Evolutionary conservation across 2,113 vertebrate species (phyloP).

Genomic region (Calypte anna): DNA sequence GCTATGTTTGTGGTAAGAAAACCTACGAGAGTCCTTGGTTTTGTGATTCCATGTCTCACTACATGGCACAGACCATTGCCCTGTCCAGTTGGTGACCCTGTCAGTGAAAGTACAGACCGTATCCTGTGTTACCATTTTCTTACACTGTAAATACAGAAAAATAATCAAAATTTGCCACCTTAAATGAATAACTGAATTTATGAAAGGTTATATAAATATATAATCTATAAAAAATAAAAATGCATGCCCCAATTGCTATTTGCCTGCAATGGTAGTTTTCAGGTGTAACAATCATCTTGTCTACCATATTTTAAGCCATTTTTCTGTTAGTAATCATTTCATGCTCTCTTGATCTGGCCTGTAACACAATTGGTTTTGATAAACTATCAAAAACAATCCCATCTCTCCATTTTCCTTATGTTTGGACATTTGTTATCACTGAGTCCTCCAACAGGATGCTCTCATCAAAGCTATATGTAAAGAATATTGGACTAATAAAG

Average conservation of each 20-base stretch:
- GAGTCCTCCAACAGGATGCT: background rate
- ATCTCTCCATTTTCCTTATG: background rate
- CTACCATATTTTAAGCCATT: background rate
- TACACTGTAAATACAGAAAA: background rate
- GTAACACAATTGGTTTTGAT: background rate
- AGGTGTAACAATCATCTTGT: background rate
- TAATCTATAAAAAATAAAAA: background rate
- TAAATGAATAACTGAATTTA: background rate
- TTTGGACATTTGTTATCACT: background rate
- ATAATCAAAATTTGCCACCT: background rate
- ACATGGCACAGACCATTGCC: background rate
- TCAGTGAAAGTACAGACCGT: background rate
- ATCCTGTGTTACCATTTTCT: background rate
- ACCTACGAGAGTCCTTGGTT: background rate
- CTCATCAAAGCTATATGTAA: background rate
- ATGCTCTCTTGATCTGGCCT: background rate
- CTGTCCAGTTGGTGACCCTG: background rate
- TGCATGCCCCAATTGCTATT: background rate
- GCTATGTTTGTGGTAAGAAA: background rate
- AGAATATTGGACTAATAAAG: background rate
- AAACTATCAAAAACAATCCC: background rate
- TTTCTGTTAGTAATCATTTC: background rate
- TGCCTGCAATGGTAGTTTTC: background rate
- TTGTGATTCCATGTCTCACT: background rate
- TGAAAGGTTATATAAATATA: background rate